Evolutionary conservation across 2,113 vertebrate genomes (phyloP).

Genomic region (Oenanthe melanoleuca): DNA sequence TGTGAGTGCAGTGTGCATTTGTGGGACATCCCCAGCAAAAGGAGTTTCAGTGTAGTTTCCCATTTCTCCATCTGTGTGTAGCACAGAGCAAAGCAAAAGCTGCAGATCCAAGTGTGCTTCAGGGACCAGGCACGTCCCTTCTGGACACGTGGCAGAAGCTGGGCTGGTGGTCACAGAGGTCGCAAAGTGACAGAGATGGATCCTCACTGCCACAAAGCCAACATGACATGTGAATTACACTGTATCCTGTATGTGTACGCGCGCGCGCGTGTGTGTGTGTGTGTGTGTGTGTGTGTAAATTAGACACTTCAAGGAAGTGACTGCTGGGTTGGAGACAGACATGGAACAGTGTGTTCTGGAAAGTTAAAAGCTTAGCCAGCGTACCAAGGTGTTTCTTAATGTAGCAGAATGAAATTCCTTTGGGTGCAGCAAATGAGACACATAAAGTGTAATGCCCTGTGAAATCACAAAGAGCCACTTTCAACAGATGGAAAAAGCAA

Average conservation of each 20-base stretch:
- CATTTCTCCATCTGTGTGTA: neutral
- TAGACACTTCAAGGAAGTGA: neutral
- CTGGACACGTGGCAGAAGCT: neutral
- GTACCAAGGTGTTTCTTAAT: slow-evolving; percentile 71
- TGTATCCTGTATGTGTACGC: neutral
- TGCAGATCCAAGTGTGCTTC: neutral
- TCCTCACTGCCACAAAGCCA: neutral
- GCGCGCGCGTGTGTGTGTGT: neutral
- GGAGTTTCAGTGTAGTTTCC: neutral
- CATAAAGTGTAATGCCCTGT: slow-evolving; percentile 83
- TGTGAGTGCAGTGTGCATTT: neutral
- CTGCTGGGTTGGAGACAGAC: neutral
- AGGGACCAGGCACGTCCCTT: neutral
- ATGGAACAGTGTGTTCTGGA: neutral
- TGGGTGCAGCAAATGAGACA: slow-evolving; percentile 79
- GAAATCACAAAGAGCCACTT: slow-evolving; percentile 77
- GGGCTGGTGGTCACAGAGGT: neutral
- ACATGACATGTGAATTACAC: neutral
- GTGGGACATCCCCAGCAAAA: neutral
- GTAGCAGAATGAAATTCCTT: slow-evolving; percentile 74
- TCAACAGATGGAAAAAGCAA: slow-evolving; percentile 57
- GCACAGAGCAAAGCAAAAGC: neutral
- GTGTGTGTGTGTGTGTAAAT: neutral
- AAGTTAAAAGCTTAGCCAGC: slow-evolving; percentile 23
- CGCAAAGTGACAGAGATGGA: neutral